phyloP scores from a whole-genome alignment of 2,797 vertebrate species.

The Poeciliopsis infans region DNA sequence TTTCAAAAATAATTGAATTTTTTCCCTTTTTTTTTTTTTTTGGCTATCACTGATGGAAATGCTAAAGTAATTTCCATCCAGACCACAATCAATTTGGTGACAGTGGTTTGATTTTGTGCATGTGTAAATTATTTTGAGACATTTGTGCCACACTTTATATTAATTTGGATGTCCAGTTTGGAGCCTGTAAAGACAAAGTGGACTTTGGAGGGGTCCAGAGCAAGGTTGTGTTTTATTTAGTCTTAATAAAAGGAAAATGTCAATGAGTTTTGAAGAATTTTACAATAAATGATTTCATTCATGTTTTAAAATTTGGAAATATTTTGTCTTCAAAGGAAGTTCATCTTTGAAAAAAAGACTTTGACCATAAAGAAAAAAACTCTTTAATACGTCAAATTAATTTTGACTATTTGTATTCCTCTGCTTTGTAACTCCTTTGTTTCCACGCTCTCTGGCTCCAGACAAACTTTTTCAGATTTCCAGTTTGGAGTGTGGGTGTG shows the following conservation, averaged over 20 bases:
- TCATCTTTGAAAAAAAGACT: not conserved
- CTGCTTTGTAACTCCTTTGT: conserved; percentile 13
- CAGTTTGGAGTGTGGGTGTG: conserved; percentile 40
- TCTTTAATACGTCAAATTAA: conserved; percentile 3
- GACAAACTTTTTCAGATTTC: conserved; percentile 36
- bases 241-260: not conserved
- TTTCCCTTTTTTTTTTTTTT: not conserved
- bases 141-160: not conserved
- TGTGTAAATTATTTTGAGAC: not conserved
- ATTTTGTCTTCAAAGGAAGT: not conserved
- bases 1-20: conserved; percentile 3
- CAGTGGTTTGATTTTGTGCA: not conserved
- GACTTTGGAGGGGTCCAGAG: not conserved
- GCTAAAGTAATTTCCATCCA: conserved; percentile 4
- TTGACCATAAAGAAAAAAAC: conserved; percentile 1
- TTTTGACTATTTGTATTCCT: conserved; percentile 7
- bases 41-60: not conserved
- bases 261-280: not conserved
- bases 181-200: not conserved
- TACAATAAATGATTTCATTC: not conserved
- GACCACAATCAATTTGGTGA: not conserved
- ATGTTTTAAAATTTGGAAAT: not conserved
- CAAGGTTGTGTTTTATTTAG: not conserved
- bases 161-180: not conserved
- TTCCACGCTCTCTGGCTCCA: conserved; percentile 51